Percentiles rank a stretch among this genome's conserved stretches.
These are phyloP conservation scores for Metopolophium dirhodum DNA, from an alignment of 1,140 invertebrate genomes.

Conservation along the genomic window DNA sequence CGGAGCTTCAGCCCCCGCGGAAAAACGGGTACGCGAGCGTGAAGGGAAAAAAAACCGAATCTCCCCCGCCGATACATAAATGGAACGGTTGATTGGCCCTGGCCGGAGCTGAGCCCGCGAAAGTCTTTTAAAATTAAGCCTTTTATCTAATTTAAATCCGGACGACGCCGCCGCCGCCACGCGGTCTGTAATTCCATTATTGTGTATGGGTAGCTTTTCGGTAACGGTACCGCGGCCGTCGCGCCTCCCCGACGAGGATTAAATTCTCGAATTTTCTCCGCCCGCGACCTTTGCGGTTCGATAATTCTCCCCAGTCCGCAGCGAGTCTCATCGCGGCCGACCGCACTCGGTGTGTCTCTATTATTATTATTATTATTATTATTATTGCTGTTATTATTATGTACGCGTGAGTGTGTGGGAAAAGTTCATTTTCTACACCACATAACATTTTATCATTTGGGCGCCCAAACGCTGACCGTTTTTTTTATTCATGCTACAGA, in stretches of 20 bases:
- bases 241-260: not conserved
- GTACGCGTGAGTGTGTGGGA: too few species aligned
- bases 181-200: constrained; percentile 54
- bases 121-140: constrained; percentile 57
- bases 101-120: not conserved
- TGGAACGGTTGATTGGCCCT: constrained; percentile 53
- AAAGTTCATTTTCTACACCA: not conserved
- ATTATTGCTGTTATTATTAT: not conserved
- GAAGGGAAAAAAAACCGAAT: not conserved
- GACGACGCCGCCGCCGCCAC: not conserved
- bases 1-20: not conserved
- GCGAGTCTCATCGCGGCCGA: not conserved
- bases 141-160: constrained; percentile 57
- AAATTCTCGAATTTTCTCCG: constrained; percentile 50
- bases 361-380: not conserved
- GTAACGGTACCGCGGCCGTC: not conserved
- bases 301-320: not conserved
- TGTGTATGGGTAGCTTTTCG: constrained; percentile 30
- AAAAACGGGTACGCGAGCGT: not conserved
- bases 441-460: not conserved
- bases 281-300: constrained; percentile 22
- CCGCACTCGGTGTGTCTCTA: not conserved
- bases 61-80: constrained; percentile 42
- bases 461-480: not conserved
- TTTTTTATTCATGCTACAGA: not conserved